Conservation (phyloP, 2,113 vertebrate species). For the Centropristis striata region DNA sequence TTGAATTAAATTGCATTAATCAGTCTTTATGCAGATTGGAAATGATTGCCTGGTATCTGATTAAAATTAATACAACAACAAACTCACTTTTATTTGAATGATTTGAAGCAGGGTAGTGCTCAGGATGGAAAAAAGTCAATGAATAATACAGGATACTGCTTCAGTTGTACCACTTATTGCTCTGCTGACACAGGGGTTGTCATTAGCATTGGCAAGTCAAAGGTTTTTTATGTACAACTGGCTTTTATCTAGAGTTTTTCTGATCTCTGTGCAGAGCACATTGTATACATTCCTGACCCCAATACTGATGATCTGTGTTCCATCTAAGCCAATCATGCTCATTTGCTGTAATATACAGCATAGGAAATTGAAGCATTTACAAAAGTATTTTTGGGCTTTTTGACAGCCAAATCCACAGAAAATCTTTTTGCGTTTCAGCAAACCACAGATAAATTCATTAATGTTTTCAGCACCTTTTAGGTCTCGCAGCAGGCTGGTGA, state of each 20-base stretch:
- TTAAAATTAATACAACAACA: neutral
- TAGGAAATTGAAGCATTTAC: neutral
- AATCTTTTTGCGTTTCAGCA: too few species aligned
- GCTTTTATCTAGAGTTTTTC: neutral
- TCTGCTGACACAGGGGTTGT: neutral
- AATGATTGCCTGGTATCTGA: neutral
- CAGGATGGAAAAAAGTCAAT: neutral
- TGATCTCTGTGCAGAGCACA: neutral
- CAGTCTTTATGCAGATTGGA: neutral
- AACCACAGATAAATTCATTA: too few species aligned
- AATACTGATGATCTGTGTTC: too few species aligned
- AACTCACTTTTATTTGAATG: neutral
- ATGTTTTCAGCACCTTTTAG: too few species aligned
- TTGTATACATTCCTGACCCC: too few species aligned
- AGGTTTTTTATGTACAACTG: neutral
- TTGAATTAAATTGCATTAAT: conserved; percentile 18
- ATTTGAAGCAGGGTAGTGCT: neutral
- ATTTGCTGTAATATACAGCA: too few species aligned
- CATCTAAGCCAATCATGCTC: too few species aligned
- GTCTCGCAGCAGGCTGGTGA: too few species aligned
- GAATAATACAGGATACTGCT: neutral
- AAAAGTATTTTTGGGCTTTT: neutral
- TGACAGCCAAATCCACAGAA: too few species aligned
- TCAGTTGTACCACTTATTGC: neutral
- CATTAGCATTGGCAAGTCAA: neutral